These are phyloP conservation scores for Arizona elegans DNA, from an alignment of 2,113 vertebrate species.

Conservation along the genomic window DNA sequence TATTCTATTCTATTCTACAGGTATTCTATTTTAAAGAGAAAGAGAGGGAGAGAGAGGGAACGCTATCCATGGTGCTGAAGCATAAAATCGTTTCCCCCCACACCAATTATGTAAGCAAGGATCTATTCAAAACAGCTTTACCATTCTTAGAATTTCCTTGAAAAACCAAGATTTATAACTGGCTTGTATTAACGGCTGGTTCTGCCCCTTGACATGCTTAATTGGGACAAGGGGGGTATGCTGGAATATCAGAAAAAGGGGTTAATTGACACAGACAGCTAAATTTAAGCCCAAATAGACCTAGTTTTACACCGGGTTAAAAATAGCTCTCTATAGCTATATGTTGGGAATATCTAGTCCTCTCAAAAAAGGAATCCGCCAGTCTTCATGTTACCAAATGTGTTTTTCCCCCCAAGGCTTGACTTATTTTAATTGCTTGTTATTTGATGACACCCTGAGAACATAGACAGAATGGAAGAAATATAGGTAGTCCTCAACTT, in stretches of 20 bases:
- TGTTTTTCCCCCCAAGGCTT: no score
- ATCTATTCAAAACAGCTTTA: neutral
- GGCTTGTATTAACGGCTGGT: neutral
- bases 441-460: neutral
- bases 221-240: neutral
- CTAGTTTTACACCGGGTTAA: neutral
- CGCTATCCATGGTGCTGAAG: conserved; percentile 1
- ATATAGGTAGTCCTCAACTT: neutral
- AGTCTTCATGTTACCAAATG: neutral
- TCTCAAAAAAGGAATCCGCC: neutral
- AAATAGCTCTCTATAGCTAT: neutral
- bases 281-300: neutral
- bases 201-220: neutral
- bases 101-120: neutral
- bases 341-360: neutral
- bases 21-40: no score
- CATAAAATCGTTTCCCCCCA: neutral
- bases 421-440: neutral
- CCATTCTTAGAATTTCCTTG: neutral
- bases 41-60: neutral
- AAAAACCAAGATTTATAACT: neutral
- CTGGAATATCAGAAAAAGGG: neutral
- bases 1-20: no score
- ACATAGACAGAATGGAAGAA: neutral
- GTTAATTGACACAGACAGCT: neutral